Evolutionary conservation across 2,113 vertebrate genomes (phyloP).

Genomic region (Gobius niger): DNA sequence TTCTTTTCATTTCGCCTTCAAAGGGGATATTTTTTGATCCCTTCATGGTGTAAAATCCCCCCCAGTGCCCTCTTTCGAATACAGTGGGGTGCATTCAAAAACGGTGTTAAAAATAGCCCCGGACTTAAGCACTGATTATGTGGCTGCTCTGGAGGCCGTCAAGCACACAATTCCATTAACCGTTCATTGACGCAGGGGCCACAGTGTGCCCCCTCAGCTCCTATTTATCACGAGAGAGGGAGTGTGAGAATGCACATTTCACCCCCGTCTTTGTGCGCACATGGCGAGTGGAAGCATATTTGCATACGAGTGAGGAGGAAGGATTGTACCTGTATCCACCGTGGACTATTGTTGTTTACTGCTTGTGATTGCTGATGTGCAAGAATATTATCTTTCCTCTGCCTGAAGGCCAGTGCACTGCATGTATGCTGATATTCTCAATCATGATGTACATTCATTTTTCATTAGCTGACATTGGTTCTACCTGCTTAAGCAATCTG

Average conservation of each 20-base stretch:
- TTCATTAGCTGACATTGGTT: not conserved
- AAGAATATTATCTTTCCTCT: not conserved
- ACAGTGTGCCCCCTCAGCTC: constrained; percentile 31
- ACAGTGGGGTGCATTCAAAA: constrained; percentile 29
- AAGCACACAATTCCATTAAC: constrained; percentile 43
- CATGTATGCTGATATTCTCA: not conserved
- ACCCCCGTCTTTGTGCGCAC: constrained; percentile 16
- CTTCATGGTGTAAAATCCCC: constrained; percentile 29
- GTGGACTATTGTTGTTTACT: not conserved
- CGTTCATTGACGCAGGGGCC: constrained; percentile 24
- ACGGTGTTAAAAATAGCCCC: constrained; percentile 19
- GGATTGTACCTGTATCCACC: too few species aligned
- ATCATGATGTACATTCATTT: not conserved
- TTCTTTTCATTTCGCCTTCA: constrained; percentile 1
- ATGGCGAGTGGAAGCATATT: constrained; percentile 25
- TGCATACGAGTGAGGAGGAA: constrained; percentile 39
- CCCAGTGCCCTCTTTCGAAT: constrained; percentile 25
- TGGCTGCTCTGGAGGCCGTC: constrained; percentile 24
- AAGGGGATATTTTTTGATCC: constrained; percentile 20
- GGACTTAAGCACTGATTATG: constrained; percentile 37
- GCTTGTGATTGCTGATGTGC: not conserved
- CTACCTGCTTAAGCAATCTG: not conserved
- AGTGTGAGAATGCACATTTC: constrained; percentile 34
- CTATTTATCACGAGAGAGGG: constrained; percentile 19
- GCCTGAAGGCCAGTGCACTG: not conserved